Base-by-base conservation (phyloP, 2,113 vertebrate species). In the Percina caprodes region DNA sequence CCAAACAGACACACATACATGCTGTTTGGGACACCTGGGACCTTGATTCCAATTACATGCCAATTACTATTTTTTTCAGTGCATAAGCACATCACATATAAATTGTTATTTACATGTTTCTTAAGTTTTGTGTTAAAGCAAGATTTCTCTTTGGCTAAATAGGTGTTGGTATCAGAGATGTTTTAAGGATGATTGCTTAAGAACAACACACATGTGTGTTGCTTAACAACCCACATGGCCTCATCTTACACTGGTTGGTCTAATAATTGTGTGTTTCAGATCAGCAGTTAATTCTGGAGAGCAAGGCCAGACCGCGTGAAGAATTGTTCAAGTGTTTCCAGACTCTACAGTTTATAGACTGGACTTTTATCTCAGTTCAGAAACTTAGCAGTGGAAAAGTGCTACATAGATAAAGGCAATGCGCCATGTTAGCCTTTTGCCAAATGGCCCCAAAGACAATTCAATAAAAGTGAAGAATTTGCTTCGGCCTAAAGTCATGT, bases 391-490 rank as follows among this genome's bases (percentile, higher is more conserved):
- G 33, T 8, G 18, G 51, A 23, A 55, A 72, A 69, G 63, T 61
- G 65, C 59, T 82, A 39, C 39, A 39, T 39, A 48, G 71, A 88
- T 72, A 77, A 71, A 76, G 19, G 48, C 69, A 46, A 59, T 21
- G 54, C 2, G 15, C 72, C 26, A 45, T 2, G 76, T 80, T 76
- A 19, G 45, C 55, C 48, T 71, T 11, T 23, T 63, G 35, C 68
- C 75, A 78, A 86, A 86, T 61, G 69, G 69, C 65, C 42, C 67
- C 75, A 80, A 88, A 91, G 77, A 89, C 81, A 89, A 86, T 73
- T 72, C 85, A 82, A 86, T 88, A 71, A 83, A 80, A 80, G 77
- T 83, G 83, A 89, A 35, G 62, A 76, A 89, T 91, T 76, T 59
- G 26, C 81, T 84, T 77, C 30, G 71, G 69, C 49, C 71, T 66